Evolutionary conservation across 1,140 invertebrate genomes (phyloP).

Genomic region (Andricus grossulariae): DNA sequence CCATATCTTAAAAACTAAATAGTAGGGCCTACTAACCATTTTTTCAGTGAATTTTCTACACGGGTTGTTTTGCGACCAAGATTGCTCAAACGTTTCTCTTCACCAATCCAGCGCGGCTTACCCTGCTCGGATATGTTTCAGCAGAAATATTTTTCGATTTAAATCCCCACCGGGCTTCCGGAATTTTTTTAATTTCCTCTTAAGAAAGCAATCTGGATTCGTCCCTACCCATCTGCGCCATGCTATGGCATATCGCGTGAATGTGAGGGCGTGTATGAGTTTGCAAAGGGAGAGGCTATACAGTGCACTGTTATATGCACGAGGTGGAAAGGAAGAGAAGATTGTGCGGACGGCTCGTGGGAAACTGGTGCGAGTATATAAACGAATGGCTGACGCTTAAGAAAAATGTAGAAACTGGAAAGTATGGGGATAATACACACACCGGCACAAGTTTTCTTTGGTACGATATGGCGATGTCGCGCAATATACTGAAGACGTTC

Average conservation of each 20-base stretch:
- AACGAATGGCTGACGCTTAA: constrained; percentile 27
- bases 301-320: background rate
- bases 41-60: no score
- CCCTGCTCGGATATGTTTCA: background rate
- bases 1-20: no score
- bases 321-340: constrained; percentile 1
- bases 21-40: no score
- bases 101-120: no score
- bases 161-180: constrained; percentile 13
- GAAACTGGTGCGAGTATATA: background rate
- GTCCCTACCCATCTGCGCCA: constrained; percentile 17
- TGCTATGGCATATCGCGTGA: constrained; percentile 8
- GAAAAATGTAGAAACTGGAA: background rate
- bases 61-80: no score
- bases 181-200: constrained; percentile 28
- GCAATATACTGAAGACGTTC: background rate
- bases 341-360: constrained; percentile 13
- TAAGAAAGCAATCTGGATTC: constrained; percentile 31
- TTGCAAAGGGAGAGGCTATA: background rate
- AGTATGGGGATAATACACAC: constrained; percentile 8
- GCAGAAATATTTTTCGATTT: constrained; percentile 27
- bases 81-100: no score
- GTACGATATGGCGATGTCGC: background rate
- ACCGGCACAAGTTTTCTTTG: background rate
- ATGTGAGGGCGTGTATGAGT: constrained; percentile 10